phyloP scores from a whole-genome alignment of 2,797 vertebrate genomes.

The Chrysocyon brachyurus region DNA sequence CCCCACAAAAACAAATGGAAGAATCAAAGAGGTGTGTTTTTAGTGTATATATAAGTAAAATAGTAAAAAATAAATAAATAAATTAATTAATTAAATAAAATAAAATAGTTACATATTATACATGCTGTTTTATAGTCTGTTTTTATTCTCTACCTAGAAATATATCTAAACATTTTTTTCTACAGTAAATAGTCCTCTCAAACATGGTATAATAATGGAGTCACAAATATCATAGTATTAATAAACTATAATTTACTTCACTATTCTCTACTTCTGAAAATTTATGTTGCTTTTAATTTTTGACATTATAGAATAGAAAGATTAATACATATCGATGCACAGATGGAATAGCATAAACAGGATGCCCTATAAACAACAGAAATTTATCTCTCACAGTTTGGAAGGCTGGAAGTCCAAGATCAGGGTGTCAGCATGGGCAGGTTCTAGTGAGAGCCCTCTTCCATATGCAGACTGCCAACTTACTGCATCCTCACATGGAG shows the following conservation, averaged over 20 bases:
- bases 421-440: not conserved
- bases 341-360: not conserved
- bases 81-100: too few relatives aligned
- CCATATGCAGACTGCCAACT: not conserved
- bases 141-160: slow-evolving; percentile 33
- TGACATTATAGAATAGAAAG: not conserved
- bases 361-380: not conserved
- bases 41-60: not conserved
- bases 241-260: slow-evolving; percentile 49
- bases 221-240: not conserved
- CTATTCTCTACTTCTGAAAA: slow-evolving; percentile 17
- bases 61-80: not conserved
- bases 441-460: not conserved
- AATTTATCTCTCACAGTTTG: not conserved
- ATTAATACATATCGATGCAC: not conserved
- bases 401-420: not conserved
- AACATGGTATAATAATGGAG: not conserved
- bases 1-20: not conserved
- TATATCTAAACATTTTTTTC: not conserved
- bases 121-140: not conserved
- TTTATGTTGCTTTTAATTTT: slow-evolving; percentile 54
- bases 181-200: not conserved
- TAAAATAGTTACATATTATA: not conserved
- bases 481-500: not conserved
- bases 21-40: not conserved